These are phyloP conservation scores for Crenuchus spilurus DNA, from an alignment of 2,797 vertebrate genomes.

Conservation along the genomic window DNA sequence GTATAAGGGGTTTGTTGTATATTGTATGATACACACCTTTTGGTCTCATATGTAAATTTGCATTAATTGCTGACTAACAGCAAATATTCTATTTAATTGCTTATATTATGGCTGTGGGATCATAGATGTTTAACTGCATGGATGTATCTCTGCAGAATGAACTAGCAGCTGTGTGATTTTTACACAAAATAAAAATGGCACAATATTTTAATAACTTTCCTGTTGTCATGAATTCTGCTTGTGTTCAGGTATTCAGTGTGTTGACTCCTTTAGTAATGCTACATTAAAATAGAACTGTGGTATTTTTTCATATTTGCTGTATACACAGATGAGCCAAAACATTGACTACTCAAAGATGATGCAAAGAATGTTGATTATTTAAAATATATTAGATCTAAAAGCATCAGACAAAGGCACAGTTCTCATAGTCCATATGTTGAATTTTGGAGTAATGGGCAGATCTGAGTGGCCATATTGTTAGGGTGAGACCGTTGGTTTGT, in stretches of 20 bases:
- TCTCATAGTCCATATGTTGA: too few species aligned
- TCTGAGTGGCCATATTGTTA: too few species aligned
- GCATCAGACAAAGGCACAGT: too few species aligned
- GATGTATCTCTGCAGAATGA: conserved; percentile 93
- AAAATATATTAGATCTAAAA: too few species aligned
- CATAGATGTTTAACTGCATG: conserved; percentile 95
- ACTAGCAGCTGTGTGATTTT: conserved; percentile 97
- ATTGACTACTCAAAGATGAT: too few species aligned
- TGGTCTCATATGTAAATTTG: conserved; percentile 94
- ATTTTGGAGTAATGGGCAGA: too few species aligned
- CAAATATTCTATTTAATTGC: conserved; percentile 93
- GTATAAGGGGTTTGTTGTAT: conserved; percentile 85
- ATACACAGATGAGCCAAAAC: too few species aligned
- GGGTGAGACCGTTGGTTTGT: too few species aligned
- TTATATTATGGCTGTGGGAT: conserved; percentile 93
- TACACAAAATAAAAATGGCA: conserved; percentile 95
- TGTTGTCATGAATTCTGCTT: conserved; percentile 47
- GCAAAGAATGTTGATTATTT: too few species aligned
- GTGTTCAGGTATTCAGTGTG: background rate
- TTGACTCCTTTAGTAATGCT: too few species aligned
- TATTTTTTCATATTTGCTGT: too few species aligned
- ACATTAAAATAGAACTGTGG: too few species aligned
- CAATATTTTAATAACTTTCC: conserved; percentile 87
- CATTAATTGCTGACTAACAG: conserved; percentile 96
- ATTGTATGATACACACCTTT: conserved; percentile 92